Conservation (phyloP, 2,888 invertebrate genomes). For the Choristoneura rosaceana region DNA sequence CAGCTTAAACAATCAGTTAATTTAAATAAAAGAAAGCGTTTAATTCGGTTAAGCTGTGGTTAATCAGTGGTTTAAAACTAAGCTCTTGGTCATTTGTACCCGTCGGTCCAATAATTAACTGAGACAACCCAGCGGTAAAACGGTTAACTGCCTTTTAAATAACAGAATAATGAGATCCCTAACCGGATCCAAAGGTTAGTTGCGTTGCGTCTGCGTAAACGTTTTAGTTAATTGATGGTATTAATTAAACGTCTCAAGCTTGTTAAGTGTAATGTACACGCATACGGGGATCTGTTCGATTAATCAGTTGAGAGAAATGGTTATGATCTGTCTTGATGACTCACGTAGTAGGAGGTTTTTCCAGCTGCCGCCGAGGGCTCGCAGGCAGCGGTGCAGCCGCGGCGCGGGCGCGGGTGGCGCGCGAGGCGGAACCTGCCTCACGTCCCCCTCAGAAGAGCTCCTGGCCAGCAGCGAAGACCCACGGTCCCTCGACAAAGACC, state of each 20-base stretch:
- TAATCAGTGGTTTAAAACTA: slow-evolving; percentile 74
- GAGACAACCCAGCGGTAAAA: slow-evolving; percentile 65
- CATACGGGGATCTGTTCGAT: slow-evolving; percentile 12
- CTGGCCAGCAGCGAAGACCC: slow-evolving; percentile 84
- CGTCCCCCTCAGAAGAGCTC: slow-evolving; percentile 90
- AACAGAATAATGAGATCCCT: slow-evolving; percentile 68
- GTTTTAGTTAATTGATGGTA: slow-evolving; percentile 64
- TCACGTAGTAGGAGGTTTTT: slow-evolving; percentile 92
- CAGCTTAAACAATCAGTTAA: slow-evolving; percentile 73
- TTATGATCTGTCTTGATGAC: slow-evolving; percentile 72
- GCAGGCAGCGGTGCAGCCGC: slow-evolving; percentile 89
- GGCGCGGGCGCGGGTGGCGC: slow-evolving; percentile 77
- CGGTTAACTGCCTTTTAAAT: slow-evolving; percentile 75
- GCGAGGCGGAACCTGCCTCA: slow-evolving; percentile 75
- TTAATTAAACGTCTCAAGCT: slow-evolving; percentile 46
- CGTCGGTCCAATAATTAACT: slow-evolving; percentile 77
- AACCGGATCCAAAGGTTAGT: slow-evolving; percentile 69
- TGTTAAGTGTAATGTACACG: slow-evolving; percentile 11
- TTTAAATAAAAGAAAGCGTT: slow-evolving; percentile 81
- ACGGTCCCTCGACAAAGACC: slow-evolving; percentile 81
- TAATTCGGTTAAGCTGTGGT: slow-evolving; percentile 76
- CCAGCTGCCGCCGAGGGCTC: slow-evolving; percentile 92
- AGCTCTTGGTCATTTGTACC: slow-evolving; percentile 77
- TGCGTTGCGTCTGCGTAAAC: slow-evolving; percentile 60
- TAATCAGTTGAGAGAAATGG: slow-evolving; percentile 28